These are phyloP conservation scores for Mormyrops attenuatus DNA, from an alignment of 2,797 vertebrate species.

Conservation along the genomic window DNA sequence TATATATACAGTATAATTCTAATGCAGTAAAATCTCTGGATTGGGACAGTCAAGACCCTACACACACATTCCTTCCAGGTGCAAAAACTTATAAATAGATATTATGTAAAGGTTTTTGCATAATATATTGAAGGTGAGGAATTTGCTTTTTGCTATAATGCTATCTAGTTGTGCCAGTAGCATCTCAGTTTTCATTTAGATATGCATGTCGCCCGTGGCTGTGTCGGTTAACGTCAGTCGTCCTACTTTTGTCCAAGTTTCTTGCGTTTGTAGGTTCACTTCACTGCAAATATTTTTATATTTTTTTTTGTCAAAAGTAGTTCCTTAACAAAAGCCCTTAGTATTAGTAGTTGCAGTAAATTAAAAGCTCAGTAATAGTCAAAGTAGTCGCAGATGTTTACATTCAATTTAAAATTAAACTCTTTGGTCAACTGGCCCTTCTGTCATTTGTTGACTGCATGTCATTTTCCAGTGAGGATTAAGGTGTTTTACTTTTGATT, in stretches of 20 bases:
- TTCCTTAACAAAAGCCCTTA: background rate
- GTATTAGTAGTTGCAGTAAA: background rate
- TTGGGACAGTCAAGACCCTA: background rate
- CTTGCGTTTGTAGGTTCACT: background rate
- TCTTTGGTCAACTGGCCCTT: background rate
- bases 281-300: background rate
- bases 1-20: background rate
- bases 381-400: background rate
- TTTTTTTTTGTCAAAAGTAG: background rate
- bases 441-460: background rate
- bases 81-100: background rate
- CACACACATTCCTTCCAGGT: background rate
- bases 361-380: background rate
- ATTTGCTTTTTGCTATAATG: background rate
- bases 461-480: background rate
- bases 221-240: background rate
- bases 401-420: background rate
- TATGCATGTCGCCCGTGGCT: background rate
- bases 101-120: background rate
- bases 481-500: background rate
- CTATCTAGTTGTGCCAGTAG: background rate
- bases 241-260: background rate
- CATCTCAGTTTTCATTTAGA: constrained; percentile 21
- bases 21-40: background rate
- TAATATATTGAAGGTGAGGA: constrained; percentile 10